These are phyloP conservation scores for Habroteleia sp. DNA, from an alignment of 2,888 invertebrate genomes.

Conservation along the genomic window DNA sequence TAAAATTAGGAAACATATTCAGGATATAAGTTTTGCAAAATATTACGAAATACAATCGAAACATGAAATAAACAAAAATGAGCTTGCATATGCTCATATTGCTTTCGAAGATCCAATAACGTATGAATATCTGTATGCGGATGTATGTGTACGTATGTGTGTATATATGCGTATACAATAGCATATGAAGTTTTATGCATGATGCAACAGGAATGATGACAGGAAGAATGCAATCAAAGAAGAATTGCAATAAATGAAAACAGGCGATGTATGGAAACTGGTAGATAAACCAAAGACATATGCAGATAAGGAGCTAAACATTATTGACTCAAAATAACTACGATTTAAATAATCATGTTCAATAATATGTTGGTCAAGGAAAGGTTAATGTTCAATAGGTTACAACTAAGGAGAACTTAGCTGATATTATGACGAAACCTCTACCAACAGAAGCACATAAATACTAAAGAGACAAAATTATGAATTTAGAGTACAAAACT, in stretches of 20 bases:
- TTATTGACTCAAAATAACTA: too few relatives aligned
- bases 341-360: constrained; percentile 49
- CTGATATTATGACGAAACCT: constrained; percentile 50
- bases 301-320: too few relatives aligned
- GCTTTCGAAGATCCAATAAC: constrained; percentile 38
- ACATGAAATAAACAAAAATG: constrained; percentile 24
- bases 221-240: constrained; percentile 43
- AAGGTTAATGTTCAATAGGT: constrained; percentile 63
- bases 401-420: constrained; percentile 55
- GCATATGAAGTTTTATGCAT: too few relatives aligned
- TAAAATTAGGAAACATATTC: not conserved
- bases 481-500: too few relatives aligned
- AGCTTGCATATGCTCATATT: constrained; percentile 18
- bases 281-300: too few relatives aligned
- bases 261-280: constrained; percentile 38
- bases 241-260: constrained; percentile 52
- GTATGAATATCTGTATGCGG: constrained; percentile 56
- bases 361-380: constrained; percentile 58
- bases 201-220: constrained; percentile 1
- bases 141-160: too few relatives aligned
- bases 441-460: constrained; percentile 25
- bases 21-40: constrained; percentile 1
- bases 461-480: constrained; percentile 22
- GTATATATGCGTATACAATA: too few relatives aligned
- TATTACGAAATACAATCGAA: too few relatives aligned